A percentile compares a stretch with the other conserved stretches of the same genome.
Evolutionary conservation across 2,113 vertebrate species (phyloP).

Genomic region (Callopanchax toddi): DNA sequence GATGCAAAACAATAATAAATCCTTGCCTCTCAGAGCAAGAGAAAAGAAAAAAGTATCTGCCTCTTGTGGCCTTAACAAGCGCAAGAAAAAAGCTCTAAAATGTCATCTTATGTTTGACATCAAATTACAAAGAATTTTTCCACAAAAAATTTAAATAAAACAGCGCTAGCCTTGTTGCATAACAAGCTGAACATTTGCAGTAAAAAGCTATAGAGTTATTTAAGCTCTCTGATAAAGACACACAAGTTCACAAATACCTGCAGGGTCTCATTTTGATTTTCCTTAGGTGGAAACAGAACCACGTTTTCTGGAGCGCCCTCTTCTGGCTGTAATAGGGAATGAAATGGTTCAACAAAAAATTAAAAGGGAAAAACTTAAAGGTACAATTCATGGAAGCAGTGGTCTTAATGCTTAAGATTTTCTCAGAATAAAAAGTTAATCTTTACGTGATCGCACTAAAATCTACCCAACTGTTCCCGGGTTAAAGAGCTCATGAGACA

Average conservation of each 20-base stretch:
- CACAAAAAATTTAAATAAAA: no score
- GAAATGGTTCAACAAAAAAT: slow-evolving; percentile 23
- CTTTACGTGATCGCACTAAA: background rate
- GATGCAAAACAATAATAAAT: no score
- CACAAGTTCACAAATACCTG: slow-evolving; percentile 53
- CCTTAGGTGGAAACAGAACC: slow-evolving; percentile 75
- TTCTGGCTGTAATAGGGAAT: slow-evolving; percentile 75
- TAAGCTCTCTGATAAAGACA: no score
- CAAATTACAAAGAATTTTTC: no score
- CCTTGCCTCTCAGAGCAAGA: no score
- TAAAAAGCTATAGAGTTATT: background rate
- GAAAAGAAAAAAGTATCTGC: no score
- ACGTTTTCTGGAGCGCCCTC: slow-evolving; percentile 74
- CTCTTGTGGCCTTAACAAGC: no score
- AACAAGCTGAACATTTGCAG: background rate
- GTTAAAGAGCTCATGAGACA: slow-evolving; percentile 20
- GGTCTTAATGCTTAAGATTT: background rate
- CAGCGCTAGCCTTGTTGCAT: no score
- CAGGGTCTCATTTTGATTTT: slow-evolving; percentile 49
- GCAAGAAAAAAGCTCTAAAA: no score
- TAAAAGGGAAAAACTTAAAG: background rate
- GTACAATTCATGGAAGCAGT: background rate
- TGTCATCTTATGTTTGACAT: no score
- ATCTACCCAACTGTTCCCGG: background rate
- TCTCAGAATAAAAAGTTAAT: slow-evolving; percentile 22